Evolutionary conservation across 2,888 invertebrate genomes (phyloP).

Genomic region (Caradrina clavipalpis): DNA sequence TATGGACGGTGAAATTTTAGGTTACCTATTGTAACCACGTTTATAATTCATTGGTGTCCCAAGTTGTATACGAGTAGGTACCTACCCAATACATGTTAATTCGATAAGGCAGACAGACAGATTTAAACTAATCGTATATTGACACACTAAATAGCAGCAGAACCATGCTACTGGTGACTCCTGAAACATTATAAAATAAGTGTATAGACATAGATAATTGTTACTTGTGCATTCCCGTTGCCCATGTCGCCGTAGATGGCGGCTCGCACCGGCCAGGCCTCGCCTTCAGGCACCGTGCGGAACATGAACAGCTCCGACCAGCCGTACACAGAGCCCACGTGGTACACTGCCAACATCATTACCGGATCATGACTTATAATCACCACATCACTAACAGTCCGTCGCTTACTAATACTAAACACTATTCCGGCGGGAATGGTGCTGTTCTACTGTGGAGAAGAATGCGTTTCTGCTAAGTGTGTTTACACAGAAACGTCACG

Average conservation of each 20-base stretch:
- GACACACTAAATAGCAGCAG: neutral
- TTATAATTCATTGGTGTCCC: too few relatives aligned
- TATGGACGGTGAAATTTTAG: too few relatives aligned
- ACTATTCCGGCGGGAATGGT: neutral
- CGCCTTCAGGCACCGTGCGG: constrained; percentile 92
- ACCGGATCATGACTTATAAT: too few relatives aligned
- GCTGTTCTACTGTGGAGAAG: too few relatives aligned
- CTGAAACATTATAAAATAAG: neutral
- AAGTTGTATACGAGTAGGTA: too few relatives aligned
- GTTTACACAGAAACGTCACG: too few relatives aligned
- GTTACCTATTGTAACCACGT: too few relatives aligned
- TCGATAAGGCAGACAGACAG: too few relatives aligned
- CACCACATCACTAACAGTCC: neutral
- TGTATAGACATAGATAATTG: constrained; percentile 19
- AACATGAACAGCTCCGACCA: constrained; percentile 96
- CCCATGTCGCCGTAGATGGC: constrained; percentile 99
- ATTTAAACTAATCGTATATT: too few relatives aligned
- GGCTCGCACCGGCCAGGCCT: constrained; percentile 95
- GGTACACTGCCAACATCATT: constrained; percentile 91
- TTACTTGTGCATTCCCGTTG: constrained; percentile 95
- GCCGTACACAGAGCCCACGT: constrained; percentile 94
- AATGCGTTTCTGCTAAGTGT: too few relatives aligned
- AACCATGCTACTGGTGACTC: neutral
- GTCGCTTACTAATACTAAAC: neutral
- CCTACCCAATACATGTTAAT: too few relatives aligned